phyloP scores from a whole-genome alignment of 2,113 vertebrate genomes.

The Lepus americanus region DNA sequence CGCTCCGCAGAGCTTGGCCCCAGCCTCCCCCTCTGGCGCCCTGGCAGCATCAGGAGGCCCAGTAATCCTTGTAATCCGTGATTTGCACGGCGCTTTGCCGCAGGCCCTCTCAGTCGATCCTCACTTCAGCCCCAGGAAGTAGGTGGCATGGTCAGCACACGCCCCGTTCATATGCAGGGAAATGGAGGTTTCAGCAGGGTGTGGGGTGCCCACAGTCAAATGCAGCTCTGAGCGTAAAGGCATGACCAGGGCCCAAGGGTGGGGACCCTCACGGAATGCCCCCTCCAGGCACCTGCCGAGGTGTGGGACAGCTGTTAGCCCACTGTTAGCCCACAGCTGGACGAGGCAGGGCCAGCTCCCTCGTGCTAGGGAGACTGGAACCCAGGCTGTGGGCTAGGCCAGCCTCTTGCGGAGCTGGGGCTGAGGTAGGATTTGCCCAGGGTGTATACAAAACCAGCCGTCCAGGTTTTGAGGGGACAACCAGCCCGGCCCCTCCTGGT shows the following conservation, averaged over 20 bases:
- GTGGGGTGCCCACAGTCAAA: neutral
- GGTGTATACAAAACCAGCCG: fast-evolving
- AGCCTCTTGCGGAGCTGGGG: fast-evolving
- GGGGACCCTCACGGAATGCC: neutral
- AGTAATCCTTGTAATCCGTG: constrained; percentile 29
- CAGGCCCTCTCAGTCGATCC: neutral
- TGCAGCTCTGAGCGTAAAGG: neutral
- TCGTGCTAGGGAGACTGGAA: neutral
- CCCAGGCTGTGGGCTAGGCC: neutral
- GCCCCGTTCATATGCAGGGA: neutral
- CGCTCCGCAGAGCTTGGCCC: constrained; percentile 23
- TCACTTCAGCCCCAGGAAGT: neutral
- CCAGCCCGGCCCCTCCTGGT: neutral
- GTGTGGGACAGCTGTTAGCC: neutral
- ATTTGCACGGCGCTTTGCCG: constrained; percentile 25
- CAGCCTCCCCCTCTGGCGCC: neutral
- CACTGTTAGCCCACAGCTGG: neutral
- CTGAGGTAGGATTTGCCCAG: neutral
- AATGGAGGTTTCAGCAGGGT: neutral
- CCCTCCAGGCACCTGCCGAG: neutral
- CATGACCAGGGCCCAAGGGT: neutral
- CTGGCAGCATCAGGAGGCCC: constrained; percentile 17
- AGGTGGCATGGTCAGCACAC: neutral
- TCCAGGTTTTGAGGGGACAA: neutral
- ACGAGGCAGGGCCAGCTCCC: neutral